These are phyloP conservation scores for Gephyroberyx darwinii DNA, from an alignment of 2,797 vertebrate genomes.

Conservation along the genomic window DNA sequence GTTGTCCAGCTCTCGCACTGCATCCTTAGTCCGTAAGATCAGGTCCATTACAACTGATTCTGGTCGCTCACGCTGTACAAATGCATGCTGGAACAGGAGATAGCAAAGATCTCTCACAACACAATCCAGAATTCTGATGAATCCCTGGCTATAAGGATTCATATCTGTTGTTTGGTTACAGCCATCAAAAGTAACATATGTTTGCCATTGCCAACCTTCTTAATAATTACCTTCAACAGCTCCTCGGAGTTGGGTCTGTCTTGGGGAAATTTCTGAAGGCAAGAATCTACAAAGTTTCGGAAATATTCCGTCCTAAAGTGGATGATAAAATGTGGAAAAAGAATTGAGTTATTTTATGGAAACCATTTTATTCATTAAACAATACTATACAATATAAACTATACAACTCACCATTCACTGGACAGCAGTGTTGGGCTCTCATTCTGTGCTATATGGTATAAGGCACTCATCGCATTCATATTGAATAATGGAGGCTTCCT, in stretches of 20 bases:
- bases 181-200: neutral
- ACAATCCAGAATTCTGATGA: neutral
- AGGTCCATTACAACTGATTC: constrained; percentile 98
- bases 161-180: neutral
- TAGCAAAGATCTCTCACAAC: neutral
- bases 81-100: constrained; percentile 87
- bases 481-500: constrained; percentile 99
- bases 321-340: constrained; percentile 55
- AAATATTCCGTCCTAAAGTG: constrained; percentile 96
- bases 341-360: constrained; percentile 10
- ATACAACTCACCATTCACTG: constrained; percentile 94
- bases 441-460: constrained; percentile 99
- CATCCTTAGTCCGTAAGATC: constrained; percentile 98
- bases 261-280: constrained; percentile 99
- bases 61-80: constrained; percentile 93
- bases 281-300: constrained; percentile 99
- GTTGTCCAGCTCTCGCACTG: constrained; percentile 98
- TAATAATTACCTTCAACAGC: constrained; percentile 90
- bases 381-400: neutral
- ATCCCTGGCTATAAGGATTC: neutral
- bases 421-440: constrained; percentile 96
- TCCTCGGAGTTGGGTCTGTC: constrained; percentile 98
- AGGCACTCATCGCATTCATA: constrained; percentile 99
- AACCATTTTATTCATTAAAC: neutral
- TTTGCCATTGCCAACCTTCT: neutral